Evolutionary conservation across 1,140 invertebrate genomes (phyloP), one percentile per base, ranked within the genome.

Genomic region (Micrasema minimum): DNA sequence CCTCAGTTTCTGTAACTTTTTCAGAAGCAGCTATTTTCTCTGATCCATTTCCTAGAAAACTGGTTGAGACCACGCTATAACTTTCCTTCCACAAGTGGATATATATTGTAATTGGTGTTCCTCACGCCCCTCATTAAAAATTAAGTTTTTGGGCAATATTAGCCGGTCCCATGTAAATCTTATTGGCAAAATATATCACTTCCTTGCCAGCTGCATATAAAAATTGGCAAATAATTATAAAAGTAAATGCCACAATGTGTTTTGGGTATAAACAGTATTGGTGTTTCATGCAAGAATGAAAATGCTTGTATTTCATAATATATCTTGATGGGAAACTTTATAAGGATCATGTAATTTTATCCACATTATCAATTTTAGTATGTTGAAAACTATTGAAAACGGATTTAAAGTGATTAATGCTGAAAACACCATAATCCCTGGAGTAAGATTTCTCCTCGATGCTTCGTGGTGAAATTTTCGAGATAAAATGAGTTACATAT

Each of bases 51-150:
- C 1, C 77, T 80, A 4, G 80, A 68, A n/a, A 1, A 94, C 86
- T 0, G 89, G 87, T 0, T 89, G 87, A 0, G 91, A 92, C 88
- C 92, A 94, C 2, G 90, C 87, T 1, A 92, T 87, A 1, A 92
- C 89, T 82, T 94, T 93, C 67, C 92, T 85, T 6, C 92, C 92
- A 65, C 90, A 91, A 5, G 91, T 85, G 0, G 90, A 91, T 20
- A 90, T 87, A 9, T 88, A 90, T 77, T 92, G 88, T 5, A 92
- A 78, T 6, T 88, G 85, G 77, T 88, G 85, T 79, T 85, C 64
- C 79, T 84, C 78, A 35, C 80, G n/a, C n/a, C n/a, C n/a, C 66
- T 83, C 80, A 0, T 14, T 75, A 12, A 82, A 74, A 4, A 90
- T 84, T 0, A 90, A 74, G n/a, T 70, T 89, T 89, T 18, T 90